Evolutionary conservation across 1,140 invertebrate genomes (phyloP), one percentile per base, ranked within the genome.

Genomic region (Rhynchophorus ferrugineus): DNA sequence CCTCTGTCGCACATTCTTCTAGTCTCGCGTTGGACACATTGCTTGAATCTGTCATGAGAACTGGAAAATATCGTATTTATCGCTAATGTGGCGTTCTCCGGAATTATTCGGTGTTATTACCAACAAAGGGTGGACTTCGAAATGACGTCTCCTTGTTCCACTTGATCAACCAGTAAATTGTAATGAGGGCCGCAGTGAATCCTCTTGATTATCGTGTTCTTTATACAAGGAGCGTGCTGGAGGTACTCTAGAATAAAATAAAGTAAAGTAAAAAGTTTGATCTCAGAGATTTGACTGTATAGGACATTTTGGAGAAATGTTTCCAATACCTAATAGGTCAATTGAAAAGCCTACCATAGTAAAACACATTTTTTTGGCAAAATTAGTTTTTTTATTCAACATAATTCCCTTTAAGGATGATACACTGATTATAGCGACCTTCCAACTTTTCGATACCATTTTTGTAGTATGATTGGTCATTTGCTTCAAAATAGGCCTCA

Each of bases 151-250:
- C 72, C 72, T 60, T 74, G 75, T 1, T 74, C 75, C 6, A 79
- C 77, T 63, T 78, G 76, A 43, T 73, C 70, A 5, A 78, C 77
- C 3, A 80, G 66, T 16, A 73, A 65, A 39, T 72, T 69, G 61
- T 80, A 80, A 50, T 79, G 75, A 22, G 67, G 65, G 21, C 77
- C 77, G 58, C 78, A 80, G 49, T 77, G 74, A 29, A 67, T 67
- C 35, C 72, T 68, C 56, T 78, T 72, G 9, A 74, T 75, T 39
- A 80, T 71, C 1, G 77, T 79, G 36, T 73, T 70, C 65, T 79
- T 79, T 55, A 79, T 76, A 61, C 78, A 80, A 8, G 73, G 68
- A 0, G 78, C 78, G 55, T 79, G 75, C 55, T 75, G 73, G 21
- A 79, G 68, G 61, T 80, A 80, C 62, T 80, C 78, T 78, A 62